Percentiles rank a stretch among this genome's conserved stretches.
phyloP scores from a whole-genome alignment of 2,113 vertebrate genomes.

The Synchiropus splendidus region DNA sequence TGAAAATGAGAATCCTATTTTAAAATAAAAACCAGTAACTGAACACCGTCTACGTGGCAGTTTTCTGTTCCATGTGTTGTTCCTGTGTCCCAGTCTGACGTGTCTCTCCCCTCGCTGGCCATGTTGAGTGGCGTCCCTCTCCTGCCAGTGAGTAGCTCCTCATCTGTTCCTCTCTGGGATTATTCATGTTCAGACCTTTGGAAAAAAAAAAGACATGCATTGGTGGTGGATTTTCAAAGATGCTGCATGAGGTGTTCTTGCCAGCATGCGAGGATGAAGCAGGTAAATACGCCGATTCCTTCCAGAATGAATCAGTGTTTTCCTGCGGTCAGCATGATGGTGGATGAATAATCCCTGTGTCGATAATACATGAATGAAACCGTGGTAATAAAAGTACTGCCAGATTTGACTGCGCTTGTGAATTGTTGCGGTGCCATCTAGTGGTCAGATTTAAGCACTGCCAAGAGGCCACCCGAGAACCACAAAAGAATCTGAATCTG shows the following conservation, averaged over 20 bases:
- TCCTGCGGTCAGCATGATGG: constrained; percentile 33
- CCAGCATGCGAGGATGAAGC: constrained; percentile 38
- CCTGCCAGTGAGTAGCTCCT: constrained; percentile 59
- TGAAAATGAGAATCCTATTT: constrained; percentile 97
- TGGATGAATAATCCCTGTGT: constrained; percentile 64
- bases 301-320: constrained; percentile 42
- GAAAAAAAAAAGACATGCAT: neutral
- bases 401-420: neutral
- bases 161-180: constrained; percentile 62
- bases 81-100: constrained; percentile 58
- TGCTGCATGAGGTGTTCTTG: constrained; percentile 40
- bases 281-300: constrained; percentile 30
- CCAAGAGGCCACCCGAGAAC: too few relatives aligned
- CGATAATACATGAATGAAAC: constrained; percentile 38
- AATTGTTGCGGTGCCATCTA: constrained; percentile 32
- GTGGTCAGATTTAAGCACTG: constrained; percentile 15
- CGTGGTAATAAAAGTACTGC: too few relatives aligned
- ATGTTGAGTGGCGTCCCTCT: constrained; percentile 52
- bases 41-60: constrained; percentile 52
- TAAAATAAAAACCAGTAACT: constrained; percentile 83
- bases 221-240: constrained; percentile 11
- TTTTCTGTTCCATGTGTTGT: constrained; percentile 63
- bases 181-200: constrained; percentile 54
- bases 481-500: too few relatives aligned
- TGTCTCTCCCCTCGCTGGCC: constrained; percentile 51